phyloP scores from a whole-genome alignment of 2,113 vertebrate genomes.

The Pavo muticus region DNA sequence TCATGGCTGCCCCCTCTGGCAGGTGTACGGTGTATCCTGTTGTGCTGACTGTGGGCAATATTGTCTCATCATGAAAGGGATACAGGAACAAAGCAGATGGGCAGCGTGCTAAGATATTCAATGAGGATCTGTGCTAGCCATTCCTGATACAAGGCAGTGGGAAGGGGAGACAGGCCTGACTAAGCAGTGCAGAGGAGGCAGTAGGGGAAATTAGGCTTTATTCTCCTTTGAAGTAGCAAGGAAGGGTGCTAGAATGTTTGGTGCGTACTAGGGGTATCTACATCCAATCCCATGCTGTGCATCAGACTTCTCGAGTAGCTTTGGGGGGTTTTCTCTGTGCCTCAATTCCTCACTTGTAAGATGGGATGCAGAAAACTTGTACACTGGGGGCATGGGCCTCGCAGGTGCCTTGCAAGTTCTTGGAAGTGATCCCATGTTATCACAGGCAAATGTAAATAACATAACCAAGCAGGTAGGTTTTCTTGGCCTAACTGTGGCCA shows the following conservation, averaged over 20 bases:
- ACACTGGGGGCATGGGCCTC: fast-evolving
- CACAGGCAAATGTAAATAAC: background rate
- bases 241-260: background rate
- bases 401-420: background rate
- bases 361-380: background rate
- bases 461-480: background rate
- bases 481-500: background rate
- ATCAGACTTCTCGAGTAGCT: background rate
- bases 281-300: background rate
- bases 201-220: background rate
- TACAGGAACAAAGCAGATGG: background rate
- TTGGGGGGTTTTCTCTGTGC: background rate
- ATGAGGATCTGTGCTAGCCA: fast-evolving
- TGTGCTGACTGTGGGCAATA: fast-evolving
- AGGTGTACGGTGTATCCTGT: fast-evolving
- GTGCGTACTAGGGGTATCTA: background rate
- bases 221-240: background rate
- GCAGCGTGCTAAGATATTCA: background rate
- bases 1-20: background rate
- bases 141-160: background rate
- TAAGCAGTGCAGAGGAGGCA: fast-evolving
- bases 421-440: background rate
- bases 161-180: background rate
- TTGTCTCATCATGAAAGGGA: fast-evolving
- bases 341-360: background rate